A percentile compares a stretch with the other conserved stretches of the same genome.
Evolutionary conservation across 2,113 vertebrate genomes (phyloP).

Genomic region (Apaloderma vittatum): DNA sequence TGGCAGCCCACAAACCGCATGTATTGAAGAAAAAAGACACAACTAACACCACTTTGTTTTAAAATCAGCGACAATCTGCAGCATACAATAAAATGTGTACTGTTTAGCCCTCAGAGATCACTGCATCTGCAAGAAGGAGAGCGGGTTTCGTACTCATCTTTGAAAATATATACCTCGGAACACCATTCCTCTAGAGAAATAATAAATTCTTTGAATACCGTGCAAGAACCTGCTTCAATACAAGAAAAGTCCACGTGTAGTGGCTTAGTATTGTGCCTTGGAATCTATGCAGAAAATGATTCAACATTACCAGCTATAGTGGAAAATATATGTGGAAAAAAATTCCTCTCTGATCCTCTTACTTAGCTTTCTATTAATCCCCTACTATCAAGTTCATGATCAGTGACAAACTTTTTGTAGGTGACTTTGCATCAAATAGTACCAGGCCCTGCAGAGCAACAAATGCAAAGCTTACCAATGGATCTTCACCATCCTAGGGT

Average conservation of each 20-base stretch:
- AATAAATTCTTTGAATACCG: background rate
- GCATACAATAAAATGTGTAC: background rate
- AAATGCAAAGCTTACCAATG: background rate
- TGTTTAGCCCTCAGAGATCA: background rate
- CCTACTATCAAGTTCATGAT: background rate
- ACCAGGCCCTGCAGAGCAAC: background rate
- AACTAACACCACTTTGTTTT: background rate
- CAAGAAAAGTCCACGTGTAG: background rate
- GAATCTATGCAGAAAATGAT: background rate
- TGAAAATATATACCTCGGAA: background rate
- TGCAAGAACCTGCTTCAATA: background rate
- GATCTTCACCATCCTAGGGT: background rate
- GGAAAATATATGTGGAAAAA: background rate
- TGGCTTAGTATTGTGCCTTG: background rate
- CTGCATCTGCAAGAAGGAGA: background rate
- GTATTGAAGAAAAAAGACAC: background rate
- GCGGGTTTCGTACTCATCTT: background rate
- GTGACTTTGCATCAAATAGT: background rate
- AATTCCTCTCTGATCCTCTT: background rate
- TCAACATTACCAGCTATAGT: background rate
- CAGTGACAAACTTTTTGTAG: background rate
- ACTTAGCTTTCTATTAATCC: background rate
- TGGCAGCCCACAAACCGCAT: background rate
- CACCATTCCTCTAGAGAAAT: background rate
- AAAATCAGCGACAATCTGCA: background rate